A percentile compares a stretch with the other conserved stretches of the same genome.
Conservation (phyloP, 2,888 invertebrate species). For the Scaptodrosophila latifasciaeformis region DNA sequence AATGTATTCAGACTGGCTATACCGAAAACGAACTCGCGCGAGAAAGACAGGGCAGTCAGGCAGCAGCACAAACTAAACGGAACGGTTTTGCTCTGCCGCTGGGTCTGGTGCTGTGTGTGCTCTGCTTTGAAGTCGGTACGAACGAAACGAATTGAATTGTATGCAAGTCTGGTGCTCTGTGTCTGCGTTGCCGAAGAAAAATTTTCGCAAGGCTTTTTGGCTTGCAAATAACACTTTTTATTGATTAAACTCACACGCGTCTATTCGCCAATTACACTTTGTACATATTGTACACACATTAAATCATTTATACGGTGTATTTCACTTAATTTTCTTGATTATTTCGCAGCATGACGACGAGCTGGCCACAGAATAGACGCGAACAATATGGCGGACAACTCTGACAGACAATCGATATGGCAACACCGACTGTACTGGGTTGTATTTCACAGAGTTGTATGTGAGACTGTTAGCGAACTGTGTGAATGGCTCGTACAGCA, state of each 20-base stretch:
- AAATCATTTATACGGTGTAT: constrained; percentile 52
- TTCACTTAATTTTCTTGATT: constrained; percentile 64
- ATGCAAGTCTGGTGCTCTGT: constrained; percentile 60
- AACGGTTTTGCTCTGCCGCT: constrained; percentile 38
- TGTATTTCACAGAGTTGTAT: neutral
- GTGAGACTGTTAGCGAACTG: neutral
- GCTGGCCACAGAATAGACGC: constrained; percentile 52
- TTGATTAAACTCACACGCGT: constrained; percentile 34
- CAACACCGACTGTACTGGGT: neutral
- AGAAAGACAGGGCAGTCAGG: constrained; percentile 33
- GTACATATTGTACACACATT: constrained; percentile 55
- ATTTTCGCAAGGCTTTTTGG: constrained; percentile 48
- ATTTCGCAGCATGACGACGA: constrained; percentile 64
- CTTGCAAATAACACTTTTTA: constrained; percentile 31
- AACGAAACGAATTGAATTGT: constrained; percentile 53
- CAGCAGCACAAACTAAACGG: neutral
- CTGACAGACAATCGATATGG: constrained; percentile 1
- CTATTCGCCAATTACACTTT: constrained; percentile 37
- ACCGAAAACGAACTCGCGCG: constrained; percentile 66
- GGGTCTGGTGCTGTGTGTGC: no score
- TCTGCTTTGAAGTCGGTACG: no score
- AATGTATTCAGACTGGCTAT: constrained; percentile 69
- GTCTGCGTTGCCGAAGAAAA: constrained; percentile 48
- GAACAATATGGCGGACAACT: constrained; percentile 58
- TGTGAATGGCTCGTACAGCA: neutral